phyloP scores from a whole-genome alignment of 2,113 vertebrate genomes.

The Pteropus alecto region DNA sequence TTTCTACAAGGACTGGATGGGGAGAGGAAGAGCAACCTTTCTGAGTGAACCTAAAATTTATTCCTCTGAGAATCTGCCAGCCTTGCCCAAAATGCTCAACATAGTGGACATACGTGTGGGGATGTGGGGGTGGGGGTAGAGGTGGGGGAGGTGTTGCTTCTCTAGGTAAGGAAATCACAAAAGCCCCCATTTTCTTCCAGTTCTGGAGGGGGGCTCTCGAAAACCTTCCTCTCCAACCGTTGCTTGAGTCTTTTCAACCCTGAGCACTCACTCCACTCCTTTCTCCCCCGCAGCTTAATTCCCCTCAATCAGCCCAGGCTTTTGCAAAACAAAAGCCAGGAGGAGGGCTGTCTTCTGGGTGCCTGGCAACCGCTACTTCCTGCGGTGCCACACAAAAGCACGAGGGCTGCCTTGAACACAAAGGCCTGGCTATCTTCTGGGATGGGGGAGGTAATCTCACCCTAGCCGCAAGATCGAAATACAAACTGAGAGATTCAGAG shows the following conservation, averaged over 20 bases:
- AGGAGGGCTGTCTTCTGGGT: conserved; percentile 43
- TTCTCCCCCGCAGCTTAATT: neutral
- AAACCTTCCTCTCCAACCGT: neutral
- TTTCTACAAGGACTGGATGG: neutral
- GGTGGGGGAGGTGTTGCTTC: accelerated
- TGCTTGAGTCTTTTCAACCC: neutral
- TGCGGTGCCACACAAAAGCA: conserved; percentile 48
- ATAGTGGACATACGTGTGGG: neutral
- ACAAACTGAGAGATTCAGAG: neutral
- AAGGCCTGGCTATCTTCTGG: neutral
- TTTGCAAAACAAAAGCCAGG: conserved; percentile 68
- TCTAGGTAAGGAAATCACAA: neutral
- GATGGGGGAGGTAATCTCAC: neutral
- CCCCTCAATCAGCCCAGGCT: neutral
- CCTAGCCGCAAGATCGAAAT: neutral
- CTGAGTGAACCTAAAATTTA: neutral
- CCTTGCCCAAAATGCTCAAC: neutral
- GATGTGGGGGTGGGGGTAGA: neutral
- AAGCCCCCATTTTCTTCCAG: neutral
- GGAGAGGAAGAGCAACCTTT: neutral
- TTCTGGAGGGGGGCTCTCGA: neutral
- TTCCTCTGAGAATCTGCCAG: neutral
- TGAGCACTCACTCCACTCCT: neutral
- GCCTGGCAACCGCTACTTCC: conserved; percentile 69
- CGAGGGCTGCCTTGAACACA: neutral